A percentile compares a stretch with the other conserved stretches of the same genome.
phyloP scores from a whole-genome alignment of 1,140 invertebrate species.

The Lordiphosa collinella region DNA sequence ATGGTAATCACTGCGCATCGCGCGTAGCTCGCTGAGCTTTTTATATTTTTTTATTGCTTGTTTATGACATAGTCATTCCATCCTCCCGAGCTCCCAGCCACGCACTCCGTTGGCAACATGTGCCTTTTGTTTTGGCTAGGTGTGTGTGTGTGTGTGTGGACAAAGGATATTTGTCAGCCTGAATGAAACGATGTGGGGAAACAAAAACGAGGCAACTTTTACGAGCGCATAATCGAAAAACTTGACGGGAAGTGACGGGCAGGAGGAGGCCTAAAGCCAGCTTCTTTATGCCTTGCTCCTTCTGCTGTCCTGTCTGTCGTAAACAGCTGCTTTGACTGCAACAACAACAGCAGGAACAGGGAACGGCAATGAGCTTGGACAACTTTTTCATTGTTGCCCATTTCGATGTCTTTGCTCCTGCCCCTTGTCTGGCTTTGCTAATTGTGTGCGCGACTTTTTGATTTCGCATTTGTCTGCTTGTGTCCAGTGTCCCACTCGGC shows the following conservation, averaged over 20 bases:
- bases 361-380: conserved; percentile 24
- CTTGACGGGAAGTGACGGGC: conserved; percentile 20
- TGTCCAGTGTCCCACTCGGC: not conserved
- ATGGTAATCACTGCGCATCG: conserved; percentile 64
- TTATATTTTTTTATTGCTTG: conserved; percentile 74
- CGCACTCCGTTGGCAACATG: conserved; percentile 19
- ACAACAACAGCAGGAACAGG: conserved; percentile 9
- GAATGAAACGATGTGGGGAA: conserved; percentile 3
- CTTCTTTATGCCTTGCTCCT: conserved; percentile 11
- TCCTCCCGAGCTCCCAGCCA: not conserved
- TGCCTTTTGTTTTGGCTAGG: conserved; percentile 58
- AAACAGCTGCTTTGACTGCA: conserved; percentile 47
- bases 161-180: conserved; percentile 54
- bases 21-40: conserved; percentile 55
- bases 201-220: conserved; percentile 63
- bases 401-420: conserved; percentile 43
- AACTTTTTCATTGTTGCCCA: conserved; percentile 55
- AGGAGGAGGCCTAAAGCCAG: conserved; percentile 41
- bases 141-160: conserved; percentile 21
- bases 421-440: conserved; percentile 32
- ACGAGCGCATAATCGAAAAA: conserved; percentile 75
- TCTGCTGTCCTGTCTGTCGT: conserved; percentile 16
- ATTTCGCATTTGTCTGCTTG: conserved; percentile 35
- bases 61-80: conserved; percentile 61
- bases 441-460: conserved; percentile 66